These are phyloP conservation scores for Drosophila picticornis DNA, from an alignment of 2,888 invertebrate species.

Conservation along the genomic window DNA sequence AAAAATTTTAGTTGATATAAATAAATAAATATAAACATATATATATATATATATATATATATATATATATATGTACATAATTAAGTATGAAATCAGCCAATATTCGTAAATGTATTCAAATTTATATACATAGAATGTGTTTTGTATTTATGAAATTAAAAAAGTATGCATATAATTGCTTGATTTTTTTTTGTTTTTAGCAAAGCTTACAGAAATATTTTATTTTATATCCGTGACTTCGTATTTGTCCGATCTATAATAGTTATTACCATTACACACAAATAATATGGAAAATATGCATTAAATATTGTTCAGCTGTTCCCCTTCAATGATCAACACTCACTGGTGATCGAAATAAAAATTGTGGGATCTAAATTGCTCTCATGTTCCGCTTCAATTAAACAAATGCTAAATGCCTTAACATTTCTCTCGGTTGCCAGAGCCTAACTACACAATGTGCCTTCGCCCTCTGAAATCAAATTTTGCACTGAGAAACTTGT, in stretches of 20 bases:
- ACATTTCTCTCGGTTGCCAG: conserved; percentile 18
- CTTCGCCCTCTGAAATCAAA: conserved; percentile 34
- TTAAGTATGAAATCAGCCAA: background rate
- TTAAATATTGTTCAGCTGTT: conserved; percentile 2
- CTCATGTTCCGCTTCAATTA: conserved; percentile 42
- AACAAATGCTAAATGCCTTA: conserved; percentile 17
- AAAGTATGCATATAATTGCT: background rate
- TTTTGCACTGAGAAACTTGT: conserved; percentile 32
- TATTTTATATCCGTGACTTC: background rate
- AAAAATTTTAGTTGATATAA: background rate
- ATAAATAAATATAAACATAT: background rate
- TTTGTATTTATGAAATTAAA: background rate
- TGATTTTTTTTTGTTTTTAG: background rate
- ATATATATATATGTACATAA: background rate
- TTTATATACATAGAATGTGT: background rate
- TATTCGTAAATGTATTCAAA: background rate
- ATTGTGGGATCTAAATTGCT: conserved; percentile 25
- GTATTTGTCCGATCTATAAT: background rate
- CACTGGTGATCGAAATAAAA: conserved; percentile 28
- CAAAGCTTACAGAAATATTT: background rate
- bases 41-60: background rate
- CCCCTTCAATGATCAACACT: conserved; percentile 8
- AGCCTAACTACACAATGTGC: conserved; percentile 3
- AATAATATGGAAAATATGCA: background rate
- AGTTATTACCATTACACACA: background rate